A percentile compares a stretch with the other conserved stretches of the same genome.
Conservation (phyloP, 2,113 vertebrate genomes). For the Excalfactoria chinensis region DNA sequence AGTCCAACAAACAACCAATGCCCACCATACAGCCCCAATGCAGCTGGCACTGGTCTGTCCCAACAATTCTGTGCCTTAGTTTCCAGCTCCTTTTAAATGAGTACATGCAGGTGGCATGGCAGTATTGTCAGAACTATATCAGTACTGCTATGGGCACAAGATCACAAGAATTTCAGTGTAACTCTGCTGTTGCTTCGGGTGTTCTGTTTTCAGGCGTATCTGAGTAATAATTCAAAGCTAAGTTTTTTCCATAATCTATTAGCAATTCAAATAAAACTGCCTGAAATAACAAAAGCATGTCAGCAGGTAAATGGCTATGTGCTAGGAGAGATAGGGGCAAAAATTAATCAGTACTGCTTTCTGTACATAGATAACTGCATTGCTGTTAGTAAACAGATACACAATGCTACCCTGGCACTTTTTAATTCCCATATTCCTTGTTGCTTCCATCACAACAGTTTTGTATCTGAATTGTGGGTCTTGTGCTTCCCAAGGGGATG, state of each 20-base stretch:
- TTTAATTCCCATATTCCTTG: not conserved
- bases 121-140: not conserved
- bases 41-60: not conserved
- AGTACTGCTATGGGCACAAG: not conserved
- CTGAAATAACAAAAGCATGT: not conserved
- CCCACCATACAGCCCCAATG: not conserved
- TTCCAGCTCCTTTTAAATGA: not conserved
- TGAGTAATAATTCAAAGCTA: not conserved
- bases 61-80: not conserved
- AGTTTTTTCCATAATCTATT: not conserved
- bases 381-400: accelerated
- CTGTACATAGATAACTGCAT: accelerated
- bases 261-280: not conserved
- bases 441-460: not conserved
- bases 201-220: not conserved
- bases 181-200: not conserved
- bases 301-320: not conserved
- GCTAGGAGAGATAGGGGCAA: not conserved
- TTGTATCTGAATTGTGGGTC: not conserved
- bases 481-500: not conserved
- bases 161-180: not conserved
- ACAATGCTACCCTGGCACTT: not conserved
- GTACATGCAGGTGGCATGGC: accelerated
- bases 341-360: accelerated
- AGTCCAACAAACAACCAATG: not conserved